Evolutionary conservation across 1,140 invertebrate species (phyloP).

Genomic region (Odontomachus brunneus): DNA sequence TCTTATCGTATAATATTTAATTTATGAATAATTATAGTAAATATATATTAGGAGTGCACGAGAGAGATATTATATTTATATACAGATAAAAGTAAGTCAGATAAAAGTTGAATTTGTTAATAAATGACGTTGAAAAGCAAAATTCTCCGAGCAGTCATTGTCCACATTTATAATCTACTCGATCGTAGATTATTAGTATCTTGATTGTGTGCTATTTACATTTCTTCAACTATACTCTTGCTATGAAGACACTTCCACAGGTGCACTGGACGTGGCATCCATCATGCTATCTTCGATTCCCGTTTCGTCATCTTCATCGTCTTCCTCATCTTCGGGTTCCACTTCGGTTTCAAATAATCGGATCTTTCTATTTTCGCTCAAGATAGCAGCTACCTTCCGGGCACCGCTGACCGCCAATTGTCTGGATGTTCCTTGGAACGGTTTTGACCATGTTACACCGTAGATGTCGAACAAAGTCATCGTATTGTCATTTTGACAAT

Average conservation of each 20-base stretch:
- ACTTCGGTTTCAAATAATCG: slow-evolving; percentile 96
- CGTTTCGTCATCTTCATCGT: slow-evolving; percentile 87
- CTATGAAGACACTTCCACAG: background rate
- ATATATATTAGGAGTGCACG: slow-evolving; percentile 7
- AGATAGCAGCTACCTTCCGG: slow-evolving; percentile 94
- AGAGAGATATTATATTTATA: background rate
- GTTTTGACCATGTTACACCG: slow-evolving; percentile 86
- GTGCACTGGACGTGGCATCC: slow-evolving; percentile 76
- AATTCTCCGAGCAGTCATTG: background rate
- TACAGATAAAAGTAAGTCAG: background rate
- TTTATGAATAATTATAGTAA: background rate
- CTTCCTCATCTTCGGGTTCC: slow-evolving; percentile 95
- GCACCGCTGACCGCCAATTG: slow-evolving; percentile 94
- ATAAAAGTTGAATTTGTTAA: background rate
- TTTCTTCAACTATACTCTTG: slow-evolving; percentile 36
- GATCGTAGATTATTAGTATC: background rate
- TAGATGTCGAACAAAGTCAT: slow-evolving; percentile 85
- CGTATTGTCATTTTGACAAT: slow-evolving; percentile 75
- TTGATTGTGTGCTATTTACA: background rate
- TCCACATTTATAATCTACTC: slow-evolving; percentile 7
- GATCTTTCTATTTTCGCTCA: slow-evolving; percentile 93
- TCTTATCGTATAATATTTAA: slow-evolving; percentile 8
- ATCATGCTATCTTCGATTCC: slow-evolving; percentile 82
- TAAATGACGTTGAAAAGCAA: slow-evolving; percentile 1
- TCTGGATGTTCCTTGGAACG: slow-evolving; percentile 91